phyloP scores from a whole-genome alignment of 2,888 invertebrate species.

The Tiliacea aurago region DNA sequence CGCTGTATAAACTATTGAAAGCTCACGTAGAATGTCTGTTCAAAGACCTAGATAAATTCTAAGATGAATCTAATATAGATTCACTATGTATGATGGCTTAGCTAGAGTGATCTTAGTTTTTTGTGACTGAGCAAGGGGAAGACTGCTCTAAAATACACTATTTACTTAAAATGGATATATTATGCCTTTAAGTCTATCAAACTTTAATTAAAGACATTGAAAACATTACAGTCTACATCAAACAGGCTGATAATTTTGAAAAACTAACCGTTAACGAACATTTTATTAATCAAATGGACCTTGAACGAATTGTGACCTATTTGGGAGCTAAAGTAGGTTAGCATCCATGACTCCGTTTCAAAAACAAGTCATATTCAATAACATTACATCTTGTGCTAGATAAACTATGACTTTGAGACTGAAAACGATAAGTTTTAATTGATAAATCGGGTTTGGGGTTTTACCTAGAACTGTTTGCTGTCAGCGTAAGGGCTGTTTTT shows the following conservation, averaged over 20 bases:
- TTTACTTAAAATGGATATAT: not conserved
- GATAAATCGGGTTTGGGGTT: not conserved
- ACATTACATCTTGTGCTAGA: constrained; percentile 17
- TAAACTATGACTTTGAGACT: constrained; percentile 38
- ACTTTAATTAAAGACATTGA: not conserved
- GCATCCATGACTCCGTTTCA: not conserved
- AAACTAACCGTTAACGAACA: constrained; percentile 45
- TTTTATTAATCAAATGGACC: constrained; percentile 25
- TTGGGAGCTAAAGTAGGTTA: constrained; percentile 45
- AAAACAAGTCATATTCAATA: constrained; percentile 9
- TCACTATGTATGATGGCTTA: not conserved
- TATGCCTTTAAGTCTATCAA: not conserved
- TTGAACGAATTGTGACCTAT: constrained; percentile 42
- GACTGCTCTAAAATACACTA: not conserved
- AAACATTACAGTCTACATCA: not conserved
- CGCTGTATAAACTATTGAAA: not conserved
- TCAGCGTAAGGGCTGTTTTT: not conserved
- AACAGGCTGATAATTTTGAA: constrained; percentile 40
- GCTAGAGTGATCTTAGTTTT: not conserved
- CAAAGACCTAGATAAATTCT: no score
- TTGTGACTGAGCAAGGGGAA: not conserved
- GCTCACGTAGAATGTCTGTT: not conserved
- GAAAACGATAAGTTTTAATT: not conserved
- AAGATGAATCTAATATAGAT: not conserved
- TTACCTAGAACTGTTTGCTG: not conserved